phyloP scores from a whole-genome alignment of 2,888 invertebrate genomes.

The Ceramica pisi region DNA sequence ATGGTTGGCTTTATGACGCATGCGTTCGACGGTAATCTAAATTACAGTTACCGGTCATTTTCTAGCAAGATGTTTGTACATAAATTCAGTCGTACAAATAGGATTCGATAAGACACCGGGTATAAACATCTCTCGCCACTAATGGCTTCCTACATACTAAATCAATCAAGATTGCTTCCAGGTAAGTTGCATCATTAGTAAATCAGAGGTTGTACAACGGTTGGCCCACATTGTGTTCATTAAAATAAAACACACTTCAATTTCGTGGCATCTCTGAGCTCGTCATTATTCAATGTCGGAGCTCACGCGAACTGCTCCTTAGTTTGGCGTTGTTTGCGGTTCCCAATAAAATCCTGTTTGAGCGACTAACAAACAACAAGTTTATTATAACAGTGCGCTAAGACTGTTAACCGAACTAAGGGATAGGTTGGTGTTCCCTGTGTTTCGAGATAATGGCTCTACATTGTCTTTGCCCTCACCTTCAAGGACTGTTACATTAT shows the following conservation, averaged over 20 bases:
- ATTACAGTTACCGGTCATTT: conserved; percentile 72
- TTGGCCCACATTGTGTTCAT: conserved; percentile 82
- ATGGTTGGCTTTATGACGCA: conserved; percentile 64
- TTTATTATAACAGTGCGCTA: conserved; percentile 54
- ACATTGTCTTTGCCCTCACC: conserved; percentile 11
- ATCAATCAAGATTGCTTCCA: conserved; percentile 79
- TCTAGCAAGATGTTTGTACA: conserved; percentile 55
- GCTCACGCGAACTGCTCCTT: conserved; percentile 83
- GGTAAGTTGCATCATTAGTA: conserved; percentile 77
- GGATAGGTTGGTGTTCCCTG: conserved; percentile 20
- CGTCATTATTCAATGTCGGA: conserved; percentile 86
- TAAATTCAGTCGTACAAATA: conserved; percentile 49
- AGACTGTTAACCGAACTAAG: conserved; percentile 39
- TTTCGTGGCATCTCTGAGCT: conserved; percentile 80
- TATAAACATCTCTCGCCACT: conserved; percentile 64
- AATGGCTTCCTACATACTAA: conserved; percentile 78
- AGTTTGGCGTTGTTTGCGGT: conserved; percentile 67
- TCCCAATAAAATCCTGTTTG: conserved; percentile 60
- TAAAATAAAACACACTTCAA: conserved; percentile 84
- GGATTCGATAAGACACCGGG: conserved; percentile 48
- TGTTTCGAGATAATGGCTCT: conserved; percentile 14
- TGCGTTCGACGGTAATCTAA: conserved; percentile 69
- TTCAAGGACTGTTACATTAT: not conserved
- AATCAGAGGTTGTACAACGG: conserved; percentile 76
- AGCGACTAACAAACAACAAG: conserved; percentile 57